These are phyloP conservation scores for Fragum fragum DNA, from an alignment of 2,888 invertebrate genomes.

Conservation along the genomic window DNA sequence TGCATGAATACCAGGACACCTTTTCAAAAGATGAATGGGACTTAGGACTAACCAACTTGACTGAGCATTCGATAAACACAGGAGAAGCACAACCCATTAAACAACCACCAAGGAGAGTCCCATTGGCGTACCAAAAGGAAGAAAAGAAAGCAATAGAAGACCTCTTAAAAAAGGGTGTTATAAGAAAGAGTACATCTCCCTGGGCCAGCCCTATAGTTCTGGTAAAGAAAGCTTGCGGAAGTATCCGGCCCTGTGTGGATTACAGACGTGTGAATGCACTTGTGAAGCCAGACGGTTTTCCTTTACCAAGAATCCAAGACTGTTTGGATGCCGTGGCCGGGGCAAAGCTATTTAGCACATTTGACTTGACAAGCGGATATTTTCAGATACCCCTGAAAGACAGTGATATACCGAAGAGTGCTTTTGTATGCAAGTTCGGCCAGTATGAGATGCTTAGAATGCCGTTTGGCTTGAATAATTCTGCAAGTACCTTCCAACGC, in stretches of 20 bases:
- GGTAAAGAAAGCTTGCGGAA: too few species aligned
- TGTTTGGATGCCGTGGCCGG: slow-evolving; percentile 1
- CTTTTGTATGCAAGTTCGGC: slow-evolving; percentile 6
- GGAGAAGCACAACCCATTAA: slow-evolving; percentile 11
- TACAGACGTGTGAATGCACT: background rate
- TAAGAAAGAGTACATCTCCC: too few species aligned
- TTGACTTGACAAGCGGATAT: slow-evolving; percentile 8
- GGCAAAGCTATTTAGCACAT: background rate
- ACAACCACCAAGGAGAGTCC: slow-evolving; percentile 4
- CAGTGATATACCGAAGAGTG: slow-evolving; percentile 12
- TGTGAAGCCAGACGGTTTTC: too few species aligned
- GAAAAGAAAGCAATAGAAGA: background rate
- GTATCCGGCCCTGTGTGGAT: slow-evolving; percentile 19
- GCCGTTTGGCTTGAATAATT: slow-evolving; percentile 15
- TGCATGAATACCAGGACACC: too few species aligned
- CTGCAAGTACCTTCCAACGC: too few species aligned
- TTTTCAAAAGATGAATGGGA: too few species aligned
- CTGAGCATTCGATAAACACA: slow-evolving; percentile 22
- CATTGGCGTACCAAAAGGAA: background rate
- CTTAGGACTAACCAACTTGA: background rate
- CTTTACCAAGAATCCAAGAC: too few species aligned
- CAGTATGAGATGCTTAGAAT: slow-evolving; percentile 3
- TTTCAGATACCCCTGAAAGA: background rate
- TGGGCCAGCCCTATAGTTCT: too few species aligned
- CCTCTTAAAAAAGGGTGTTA: background rate